Conservation (phyloP, 1,140 invertebrate genomes). For the Solenopsis invicta region DNA sequence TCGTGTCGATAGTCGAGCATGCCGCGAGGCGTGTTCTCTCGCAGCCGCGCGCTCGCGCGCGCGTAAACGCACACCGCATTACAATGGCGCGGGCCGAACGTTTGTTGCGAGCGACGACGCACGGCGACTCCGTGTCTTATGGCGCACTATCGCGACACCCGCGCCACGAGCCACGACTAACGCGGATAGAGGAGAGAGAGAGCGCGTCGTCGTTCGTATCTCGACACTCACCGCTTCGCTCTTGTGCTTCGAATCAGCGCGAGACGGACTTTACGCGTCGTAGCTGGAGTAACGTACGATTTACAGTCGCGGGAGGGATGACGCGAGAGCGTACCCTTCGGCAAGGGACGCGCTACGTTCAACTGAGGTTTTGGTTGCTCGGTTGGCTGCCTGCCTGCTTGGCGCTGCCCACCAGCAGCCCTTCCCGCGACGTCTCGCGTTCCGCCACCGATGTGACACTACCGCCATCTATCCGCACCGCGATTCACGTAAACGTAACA, state of each 20-base stretch:
- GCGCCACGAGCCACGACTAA: background rate
- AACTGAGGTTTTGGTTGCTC: conserved; percentile 76
- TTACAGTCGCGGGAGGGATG: no score
- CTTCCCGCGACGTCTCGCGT: conserved; percentile 77
- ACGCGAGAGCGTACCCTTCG: conserved; percentile 68
- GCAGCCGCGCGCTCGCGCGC: background rate
- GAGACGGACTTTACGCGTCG: background rate
- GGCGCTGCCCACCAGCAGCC: conserved; percentile 64
- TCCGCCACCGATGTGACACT: background rate
- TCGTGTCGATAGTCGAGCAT: no score
- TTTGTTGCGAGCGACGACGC: background rate
- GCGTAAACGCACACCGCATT: background rate
- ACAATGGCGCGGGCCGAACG: conserved; percentile 23
- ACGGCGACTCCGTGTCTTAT: background rate
- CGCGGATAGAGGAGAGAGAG: background rate
- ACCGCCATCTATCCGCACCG: conserved; percentile 69
- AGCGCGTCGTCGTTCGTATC: background rate
- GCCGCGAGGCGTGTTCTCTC: background rate
- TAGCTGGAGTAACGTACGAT: background rate
- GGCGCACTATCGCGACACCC: background rate
- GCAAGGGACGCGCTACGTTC: conserved; percentile 76
- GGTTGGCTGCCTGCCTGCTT: background rate
- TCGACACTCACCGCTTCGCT: background rate
- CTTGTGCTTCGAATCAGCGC: background rate
- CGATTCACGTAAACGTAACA: conserved; percentile 68